Evolutionary conservation across 2,797 vertebrate species (phyloP).

Genomic region (Ispidina picta): DNA sequence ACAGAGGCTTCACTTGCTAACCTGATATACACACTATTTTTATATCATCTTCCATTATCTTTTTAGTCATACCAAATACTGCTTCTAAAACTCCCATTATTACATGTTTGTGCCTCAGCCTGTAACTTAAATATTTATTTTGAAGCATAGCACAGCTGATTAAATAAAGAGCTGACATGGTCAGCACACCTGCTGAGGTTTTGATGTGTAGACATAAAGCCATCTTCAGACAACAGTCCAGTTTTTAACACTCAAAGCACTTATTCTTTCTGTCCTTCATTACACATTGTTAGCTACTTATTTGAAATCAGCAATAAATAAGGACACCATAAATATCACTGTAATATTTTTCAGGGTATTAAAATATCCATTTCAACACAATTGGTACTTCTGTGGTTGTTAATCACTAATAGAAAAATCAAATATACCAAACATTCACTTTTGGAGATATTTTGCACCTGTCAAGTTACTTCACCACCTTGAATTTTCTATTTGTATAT

Average conservation of each 20-base stretch:
- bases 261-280: not conserved
- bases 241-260: not conserved
- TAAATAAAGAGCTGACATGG: not conserved
- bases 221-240: not conserved
- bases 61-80: not conserved
- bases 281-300: not conserved
- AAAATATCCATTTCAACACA: not conserved
- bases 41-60: not conserved
- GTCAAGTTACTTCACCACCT: not conserved
- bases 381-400: not conserved
- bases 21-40: not conserved
- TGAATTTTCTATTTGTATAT: not conserved
- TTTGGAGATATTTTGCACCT: not conserved
- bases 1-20: not conserved
- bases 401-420: not conserved
- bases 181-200: not conserved
- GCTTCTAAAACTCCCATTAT: not conserved
- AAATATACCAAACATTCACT: not conserved
- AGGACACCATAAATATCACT: not conserved
- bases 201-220: not conserved
- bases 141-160: constrained; percentile 10
- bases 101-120: not conserved
- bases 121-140: constrained; percentile 9
- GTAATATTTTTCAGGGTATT: not conserved
- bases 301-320: not conserved